A percentile compares a stretch with the other conserved stretches of the same genome.
Conservation (phyloP, 2,113 vertebrate genomes). For the Datnioides undecimradiatus region DNA sequence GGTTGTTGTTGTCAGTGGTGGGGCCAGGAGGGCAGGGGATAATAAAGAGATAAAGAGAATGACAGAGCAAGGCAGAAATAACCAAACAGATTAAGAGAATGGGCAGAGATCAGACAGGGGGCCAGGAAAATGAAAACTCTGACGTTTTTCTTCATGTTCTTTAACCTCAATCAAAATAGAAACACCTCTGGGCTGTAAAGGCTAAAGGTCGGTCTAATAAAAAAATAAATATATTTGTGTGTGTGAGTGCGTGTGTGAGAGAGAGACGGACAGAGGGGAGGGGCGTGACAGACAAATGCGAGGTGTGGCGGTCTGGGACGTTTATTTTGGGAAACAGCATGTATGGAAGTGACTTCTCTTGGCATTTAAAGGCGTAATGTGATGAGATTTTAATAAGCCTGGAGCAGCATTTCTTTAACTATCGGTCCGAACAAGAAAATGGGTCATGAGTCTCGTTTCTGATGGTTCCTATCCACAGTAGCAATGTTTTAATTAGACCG, state of each 20-base stretch:
- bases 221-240: constrained; percentile 20
- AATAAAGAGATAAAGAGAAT: constrained; percentile 37
- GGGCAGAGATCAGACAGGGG: constrained; percentile 47
- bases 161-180: constrained; percentile 37
- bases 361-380: constrained; percentile 24
- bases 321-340: constrained; percentile 17
- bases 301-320: not conserved
- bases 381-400: constrained; percentile 20
- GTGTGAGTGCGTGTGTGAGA: not conserved
- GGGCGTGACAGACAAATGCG: not conserved
- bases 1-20: not conserved
- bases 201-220: constrained; percentile 43
- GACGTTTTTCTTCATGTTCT: constrained; percentile 35
- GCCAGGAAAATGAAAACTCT: constrained; percentile 42
- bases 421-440: constrained; percentile 30
- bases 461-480: constrained; percentile 2
- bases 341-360: constrained; percentile 9
- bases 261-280: not conserved
- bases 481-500: constrained; percentile 44
- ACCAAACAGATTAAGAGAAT: constrained; percentile 42
- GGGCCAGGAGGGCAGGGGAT: not conserved
- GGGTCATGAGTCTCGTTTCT: constrained; percentile 29
- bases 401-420: constrained; percentile 26
- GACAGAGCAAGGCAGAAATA: constrained; percentile 28
- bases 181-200: constrained; percentile 31